Conservation (phyloP, 2,888 invertebrate genomes). For the Chromoteleia sp. region DNA sequence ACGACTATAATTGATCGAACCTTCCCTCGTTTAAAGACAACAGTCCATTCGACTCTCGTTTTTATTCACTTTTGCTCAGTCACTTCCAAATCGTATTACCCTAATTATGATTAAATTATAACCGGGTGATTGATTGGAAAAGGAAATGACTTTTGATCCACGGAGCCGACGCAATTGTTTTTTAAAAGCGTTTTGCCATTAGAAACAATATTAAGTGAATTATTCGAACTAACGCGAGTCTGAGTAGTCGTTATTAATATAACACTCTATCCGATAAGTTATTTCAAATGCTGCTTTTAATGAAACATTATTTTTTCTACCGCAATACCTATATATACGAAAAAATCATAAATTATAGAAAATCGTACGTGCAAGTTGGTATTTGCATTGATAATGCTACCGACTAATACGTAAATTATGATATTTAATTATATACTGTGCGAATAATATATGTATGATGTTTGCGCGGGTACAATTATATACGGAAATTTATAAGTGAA, state of each 20-base stretch:
- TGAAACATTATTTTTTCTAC: background rate
- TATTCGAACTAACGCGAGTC: too few relatives aligned
- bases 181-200: constrained; percentile 4
- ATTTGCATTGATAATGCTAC: constrained; percentile 22
- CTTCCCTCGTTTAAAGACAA: constrained; percentile 13
- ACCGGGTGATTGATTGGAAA: constrained; percentile 52
- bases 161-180: constrained; percentile 2
- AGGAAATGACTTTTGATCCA: constrained; percentile 49
- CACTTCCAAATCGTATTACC: constrained; percentile 38
- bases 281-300: background rate
- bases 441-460: constrained; percentile 35
- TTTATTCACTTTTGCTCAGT: constrained; percentile 38
- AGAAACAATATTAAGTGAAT: too few relatives aligned
- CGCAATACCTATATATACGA: background rate
- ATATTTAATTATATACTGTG: constrained; percentile 43
- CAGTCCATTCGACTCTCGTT: constrained; percentile 17
- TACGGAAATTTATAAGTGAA: constrained; percentile 34
- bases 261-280: too few relatives aligned
- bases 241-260: too few relatives aligned
- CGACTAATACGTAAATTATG: constrained; percentile 33
- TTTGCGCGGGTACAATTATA: constrained; percentile 22
- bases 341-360: constrained; percentile 7
- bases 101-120: constrained; percentile 44
- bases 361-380: constrained; percentile 2
- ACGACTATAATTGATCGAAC: constrained; percentile 34